Evolutionary conservation across 1,140 invertebrate species (phyloP), one percentile per base, ranked within the genome.

Genomic region (Belonocnema kinseyi): DNA sequence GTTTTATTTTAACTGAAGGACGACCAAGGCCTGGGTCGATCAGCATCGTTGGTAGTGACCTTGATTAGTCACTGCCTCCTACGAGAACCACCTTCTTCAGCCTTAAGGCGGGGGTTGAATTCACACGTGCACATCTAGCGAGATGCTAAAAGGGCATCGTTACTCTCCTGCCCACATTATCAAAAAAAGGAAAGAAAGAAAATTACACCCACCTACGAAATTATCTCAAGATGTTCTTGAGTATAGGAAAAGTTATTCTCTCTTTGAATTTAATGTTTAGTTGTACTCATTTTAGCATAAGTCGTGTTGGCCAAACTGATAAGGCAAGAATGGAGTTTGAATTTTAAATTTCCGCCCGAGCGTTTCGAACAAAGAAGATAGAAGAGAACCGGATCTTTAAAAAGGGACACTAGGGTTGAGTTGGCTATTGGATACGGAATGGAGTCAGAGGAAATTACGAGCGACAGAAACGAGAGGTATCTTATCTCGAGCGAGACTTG

Each of bases 1-100:
- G 58, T 82, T 78, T 78, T 80, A 66, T 78, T 80, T 77, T 33
- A 10, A 13, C 21, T 56, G 81, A 82, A 82, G 81, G 78, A 82
- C 78, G 81, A 77, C 73, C 81, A 80, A 80, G 78, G 81, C 56
- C 81, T 78, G 52, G 26, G 33, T 75, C 74, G 53, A 79, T 82
- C 77, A 73, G 66, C 75, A 73, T 21, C 13, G 26, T 66, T 77
- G 78, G 71, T 75, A 80, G 77, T 56, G 74, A 82, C 78, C 80
- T 78, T 74, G 75, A 82, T 77, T 77, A 82, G 80, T 82, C 77
- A 72, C n/a, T 72, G 72, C 75, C 73, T 70, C 58, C 61, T 76
- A 76, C 74, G 61, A 76, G 61, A 66, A 66, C 50, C 8, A 46
- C 56, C 58, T 54, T 54, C 17, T 54, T 10, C 6, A n/a, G 53